Conservation (phyloP, 2,797 vertebrate genomes). For the Pseudotriccus pelzelni region DNA sequence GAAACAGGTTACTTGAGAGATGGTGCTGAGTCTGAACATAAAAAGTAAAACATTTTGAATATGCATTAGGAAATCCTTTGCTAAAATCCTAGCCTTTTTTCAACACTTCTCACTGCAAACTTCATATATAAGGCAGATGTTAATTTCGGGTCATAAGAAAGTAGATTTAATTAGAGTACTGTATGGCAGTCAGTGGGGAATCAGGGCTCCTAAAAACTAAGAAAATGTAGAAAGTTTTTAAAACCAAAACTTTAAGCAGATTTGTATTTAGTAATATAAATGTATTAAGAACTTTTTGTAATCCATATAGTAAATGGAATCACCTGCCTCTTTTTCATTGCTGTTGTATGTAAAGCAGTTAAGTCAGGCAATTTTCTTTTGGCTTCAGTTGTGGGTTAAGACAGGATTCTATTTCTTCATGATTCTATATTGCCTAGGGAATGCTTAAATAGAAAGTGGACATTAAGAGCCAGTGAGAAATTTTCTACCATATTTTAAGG, state of each 20-base stretch:
- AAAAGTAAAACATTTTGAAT: neutral
- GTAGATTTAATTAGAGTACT: neutral
- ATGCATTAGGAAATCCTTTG: neutral
- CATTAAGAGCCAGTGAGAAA: neutral
- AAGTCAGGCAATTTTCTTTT: neutral
- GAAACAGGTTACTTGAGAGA: neutral
- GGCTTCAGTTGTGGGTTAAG: neutral
- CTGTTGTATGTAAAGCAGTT: neutral
- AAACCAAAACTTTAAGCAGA: neutral
- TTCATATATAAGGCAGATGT: neutral
- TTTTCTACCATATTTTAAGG: neutral
- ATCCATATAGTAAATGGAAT: neutral
- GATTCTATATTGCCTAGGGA: neutral
- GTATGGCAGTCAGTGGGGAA: neutral
- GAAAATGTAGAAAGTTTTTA: neutral
- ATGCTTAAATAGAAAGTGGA: neutral
- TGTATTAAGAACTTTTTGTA: neutral
- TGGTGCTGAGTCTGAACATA: neutral
- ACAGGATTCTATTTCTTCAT: neutral
- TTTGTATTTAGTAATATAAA: neutral
- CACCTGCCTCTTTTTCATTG: neutral
- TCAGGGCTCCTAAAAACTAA: neutral
- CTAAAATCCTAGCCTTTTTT: neutral
- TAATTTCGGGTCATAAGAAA: neutral
- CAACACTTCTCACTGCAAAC: neutral